Conservation (phyloP, 1,140 invertebrate genomes). For the Helicoverpa armigera region DNA sequence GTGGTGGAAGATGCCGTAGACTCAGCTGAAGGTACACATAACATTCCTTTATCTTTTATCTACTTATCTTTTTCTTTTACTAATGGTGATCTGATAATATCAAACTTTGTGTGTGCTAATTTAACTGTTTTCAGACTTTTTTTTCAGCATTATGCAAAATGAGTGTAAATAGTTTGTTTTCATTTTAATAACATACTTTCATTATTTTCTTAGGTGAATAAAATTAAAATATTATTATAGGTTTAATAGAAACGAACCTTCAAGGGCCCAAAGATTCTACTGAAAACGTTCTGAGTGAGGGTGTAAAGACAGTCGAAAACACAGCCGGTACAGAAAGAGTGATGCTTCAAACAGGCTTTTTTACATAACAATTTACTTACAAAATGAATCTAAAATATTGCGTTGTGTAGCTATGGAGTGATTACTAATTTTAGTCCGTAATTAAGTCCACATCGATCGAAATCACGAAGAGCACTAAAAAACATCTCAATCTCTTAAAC, state of each 20-base stretch:
- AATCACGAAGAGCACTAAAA: not conserved
- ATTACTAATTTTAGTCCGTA: conserved; percentile 6
- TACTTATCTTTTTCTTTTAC: conserved; percentile 33
- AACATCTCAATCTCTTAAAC: not conserved
- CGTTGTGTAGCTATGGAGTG: not conserved
- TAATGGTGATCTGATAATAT: conserved; percentile 21
- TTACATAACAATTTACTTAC: not conserved
- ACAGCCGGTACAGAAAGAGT: conserved; percentile 3
- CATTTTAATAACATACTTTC: not conserved
- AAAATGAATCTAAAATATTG: not conserved
- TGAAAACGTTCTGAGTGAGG: not conserved
- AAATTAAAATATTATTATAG: conserved; percentile 13
- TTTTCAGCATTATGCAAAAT: not conserved
- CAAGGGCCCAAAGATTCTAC: not conserved
- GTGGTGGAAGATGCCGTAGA: conserved; percentile 35
- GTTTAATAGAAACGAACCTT: not conserved
- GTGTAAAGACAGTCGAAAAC: not conserved
- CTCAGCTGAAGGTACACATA: conserved; percentile 55
- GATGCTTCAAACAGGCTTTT: conserved; percentile 2
- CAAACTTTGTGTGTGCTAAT: not conserved
- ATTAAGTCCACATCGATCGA: conserved; percentile 1
- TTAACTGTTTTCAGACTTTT: not conserved
- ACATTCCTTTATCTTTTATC: conserved; percentile 1
- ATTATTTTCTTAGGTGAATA: not conserved
- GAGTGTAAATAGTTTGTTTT: not conserved